Evolutionary conservation across 92 coral and sea anemone species (phyloP).

Genomic region (Siderastrea siderea): DNA sequence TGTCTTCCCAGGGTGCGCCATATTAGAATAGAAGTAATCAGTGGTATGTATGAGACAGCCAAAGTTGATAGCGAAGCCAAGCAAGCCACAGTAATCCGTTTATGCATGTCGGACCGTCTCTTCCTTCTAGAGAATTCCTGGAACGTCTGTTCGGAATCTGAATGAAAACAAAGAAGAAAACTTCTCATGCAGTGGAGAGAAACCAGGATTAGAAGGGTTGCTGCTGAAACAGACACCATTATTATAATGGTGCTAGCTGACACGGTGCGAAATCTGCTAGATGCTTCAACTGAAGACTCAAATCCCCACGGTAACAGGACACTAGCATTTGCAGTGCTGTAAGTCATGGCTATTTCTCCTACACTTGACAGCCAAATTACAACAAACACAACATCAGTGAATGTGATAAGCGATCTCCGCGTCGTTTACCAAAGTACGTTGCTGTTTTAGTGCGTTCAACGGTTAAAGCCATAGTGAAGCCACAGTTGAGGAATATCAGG

Average conservation of each 20-base stretch:
- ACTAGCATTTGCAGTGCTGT: neutral
- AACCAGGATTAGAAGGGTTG: neutral
- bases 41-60: neutral
- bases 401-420: neutral
- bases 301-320: neutral
- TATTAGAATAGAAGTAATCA: neutral
- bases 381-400: neutral
- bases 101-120: neutral
- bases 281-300: neutral
- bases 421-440: neutral
- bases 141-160: neutral
- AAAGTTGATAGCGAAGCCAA: neutral
- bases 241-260: neutral
- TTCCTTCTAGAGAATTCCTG: too few relatives aligned
- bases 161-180: neutral
- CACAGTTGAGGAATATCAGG: neutral
- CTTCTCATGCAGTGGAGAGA: neutral
- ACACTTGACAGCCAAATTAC: neutral
- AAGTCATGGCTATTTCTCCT: neutral
- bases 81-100: neutral
- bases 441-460: slow-evolving; percentile 3
- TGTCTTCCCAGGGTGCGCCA: neutral
- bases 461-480: slow-evolving; percentile 1
- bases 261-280: neutral
- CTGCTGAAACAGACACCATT: neutral